These are phyloP conservation scores for Zelleria hepariella DNA, from an alignment of 2,888 invertebrate species.

Conservation along the genomic window DNA sequence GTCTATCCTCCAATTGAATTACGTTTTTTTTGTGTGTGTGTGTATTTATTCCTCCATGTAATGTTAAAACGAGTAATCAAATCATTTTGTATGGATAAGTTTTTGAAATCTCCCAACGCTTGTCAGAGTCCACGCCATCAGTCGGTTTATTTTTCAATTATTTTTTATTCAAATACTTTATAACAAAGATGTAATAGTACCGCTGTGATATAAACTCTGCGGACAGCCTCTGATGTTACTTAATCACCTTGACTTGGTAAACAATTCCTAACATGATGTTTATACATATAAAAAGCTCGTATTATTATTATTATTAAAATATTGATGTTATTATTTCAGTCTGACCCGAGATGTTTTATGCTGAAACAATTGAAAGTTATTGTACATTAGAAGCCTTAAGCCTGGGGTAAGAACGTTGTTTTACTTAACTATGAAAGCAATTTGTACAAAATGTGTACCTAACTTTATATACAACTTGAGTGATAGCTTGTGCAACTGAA, in stretches of 20 bases:
- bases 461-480: background rate
- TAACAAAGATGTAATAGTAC: conserved; percentile 28
- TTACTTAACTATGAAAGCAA: background rate
- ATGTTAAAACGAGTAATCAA: conserved; percentile 45
- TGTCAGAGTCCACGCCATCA: conserved; percentile 41
- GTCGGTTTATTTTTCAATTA: conserved; percentile 26
- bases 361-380: conserved; percentile 59
- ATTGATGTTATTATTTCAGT: conserved; percentile 38
- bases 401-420: background rate
- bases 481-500: background rate
- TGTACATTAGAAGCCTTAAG: background rate
- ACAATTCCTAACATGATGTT: background rate
- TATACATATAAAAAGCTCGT: background rate
- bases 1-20: background rate
- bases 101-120: conserved; percentile 43
- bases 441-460: background rate
- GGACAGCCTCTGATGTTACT: background rate
- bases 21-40: conserved; percentile 28
- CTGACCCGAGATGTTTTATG: conserved; percentile 42
- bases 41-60: conserved; percentile 34
- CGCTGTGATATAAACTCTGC: background rate
- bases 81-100: background rate
- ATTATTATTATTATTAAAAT: background rate
- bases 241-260: background rate
- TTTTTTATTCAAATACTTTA: conserved; percentile 57